These are phyloP conservation scores for Harpegnathos saltator DNA, from an alignment of 1,140 invertebrate genomes.

Conservation along the genomic window DNA sequence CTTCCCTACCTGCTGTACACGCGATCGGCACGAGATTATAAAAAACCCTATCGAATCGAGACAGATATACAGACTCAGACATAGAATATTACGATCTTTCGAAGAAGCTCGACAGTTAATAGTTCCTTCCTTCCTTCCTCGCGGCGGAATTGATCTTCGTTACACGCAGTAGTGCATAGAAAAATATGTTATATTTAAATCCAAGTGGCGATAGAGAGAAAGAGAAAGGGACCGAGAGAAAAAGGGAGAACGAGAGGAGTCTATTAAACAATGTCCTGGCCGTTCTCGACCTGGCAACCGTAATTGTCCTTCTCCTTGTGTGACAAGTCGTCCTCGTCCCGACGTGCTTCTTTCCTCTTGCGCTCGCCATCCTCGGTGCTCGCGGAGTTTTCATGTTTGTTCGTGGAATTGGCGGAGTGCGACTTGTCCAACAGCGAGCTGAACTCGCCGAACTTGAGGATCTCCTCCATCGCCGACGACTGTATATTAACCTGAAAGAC, in stretches of 20 bases:
- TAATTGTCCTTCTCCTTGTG: conserved; percentile 65
- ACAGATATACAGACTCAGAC: not conserved
- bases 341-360: conserved; percentile 39
- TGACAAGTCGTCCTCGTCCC: conserved; percentile 46
- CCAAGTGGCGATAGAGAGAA: not conserved
- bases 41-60: conserved; percentile 15
- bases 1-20: not conserved
- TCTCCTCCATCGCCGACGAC: conserved; percentile 81
- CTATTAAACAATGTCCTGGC: conserved; percentile 69
- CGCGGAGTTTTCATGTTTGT: conserved; percentile 55
- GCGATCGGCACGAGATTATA: not conserved
- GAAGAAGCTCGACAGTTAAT: conserved; percentile 28
- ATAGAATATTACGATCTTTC: conserved; percentile 44
- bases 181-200: conserved; percentile 64
- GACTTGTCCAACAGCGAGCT: conserved; percentile 83
- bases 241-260: not conserved
- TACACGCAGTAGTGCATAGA: conserved; percentile 32
- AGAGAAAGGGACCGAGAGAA: not conserved
- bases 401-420: conserved; percentile 72
- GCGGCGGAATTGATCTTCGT: not conserved
- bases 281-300: conserved; percentile 70
- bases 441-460: conserved; percentile 83
- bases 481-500: conserved; percentile 78
- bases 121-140: conserved; percentile 2
- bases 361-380: conserved; percentile 4